Base-by-base conservation (phyloP, 2,888 invertebrate species). In the Eupithecia vulgata region DNA sequence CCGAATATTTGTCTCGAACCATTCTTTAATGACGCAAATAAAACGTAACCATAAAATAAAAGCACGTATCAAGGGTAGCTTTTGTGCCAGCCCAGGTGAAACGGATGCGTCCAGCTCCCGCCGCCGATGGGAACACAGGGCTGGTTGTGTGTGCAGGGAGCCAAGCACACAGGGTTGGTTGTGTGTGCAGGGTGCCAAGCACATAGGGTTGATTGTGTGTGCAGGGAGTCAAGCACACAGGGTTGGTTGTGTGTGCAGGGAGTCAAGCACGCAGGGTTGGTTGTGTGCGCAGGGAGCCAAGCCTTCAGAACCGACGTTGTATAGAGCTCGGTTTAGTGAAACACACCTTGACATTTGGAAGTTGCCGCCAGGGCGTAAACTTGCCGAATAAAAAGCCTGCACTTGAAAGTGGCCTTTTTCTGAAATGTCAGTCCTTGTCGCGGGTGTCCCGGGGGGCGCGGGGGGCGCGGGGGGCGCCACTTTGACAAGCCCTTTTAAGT, bases 1-100 rank as follows among this genome's bases (percentile, higher is more conserved):
- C 40, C 40, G 64, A 65, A 40, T 65, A 65, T 65, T 65, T 65
- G 64, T 40, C 64, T n/a, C 64, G 15, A 40, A 40, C 64, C 21
- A 65, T 65, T 65, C 21, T 65, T 7, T 17, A 30, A 65, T 40
- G 64, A 37, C 13, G 5, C 7, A 65, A 65, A 40, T 40, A 65
- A 61, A 65, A 65, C 40, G 37, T 62, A 35, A 40, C n/a, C 8
- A 62, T 37, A 21, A 40, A 21, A 37, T 34, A n/a, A n/a, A 35
- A 17, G 3, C 8, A 17, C 15, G 30, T 5, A 10, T 30, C 13
- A 34, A 34, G 34, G 17, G 34, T 6, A 1, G 30, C 52, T 52
- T n/a, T 52, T 52, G 52, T 52, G 21, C 52, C n/a, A n/a, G n/a
- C n/a, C n/a, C n/a, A n/a, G n/a, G n/a, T n/a, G 45, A 42, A 42